Evolutionary conservation across 2,113 vertebrate species (phyloP).

Genomic region (Oreochromis aureus): DNA sequence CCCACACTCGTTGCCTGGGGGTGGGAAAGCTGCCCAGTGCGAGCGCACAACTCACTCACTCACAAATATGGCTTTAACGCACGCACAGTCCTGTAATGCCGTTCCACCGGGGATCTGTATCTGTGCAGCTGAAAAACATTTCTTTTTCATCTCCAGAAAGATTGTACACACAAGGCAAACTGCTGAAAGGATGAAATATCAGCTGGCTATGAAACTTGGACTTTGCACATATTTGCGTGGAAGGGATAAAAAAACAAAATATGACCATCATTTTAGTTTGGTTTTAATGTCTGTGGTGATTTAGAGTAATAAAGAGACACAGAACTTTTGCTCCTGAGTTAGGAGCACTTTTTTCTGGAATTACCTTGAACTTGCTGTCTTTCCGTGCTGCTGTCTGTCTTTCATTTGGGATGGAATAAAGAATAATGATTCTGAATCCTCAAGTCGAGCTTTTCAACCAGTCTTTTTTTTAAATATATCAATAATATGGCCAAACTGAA

Average conservation of each 20-base stretch:
- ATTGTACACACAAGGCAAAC: neutral
- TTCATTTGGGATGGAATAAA: accelerated
- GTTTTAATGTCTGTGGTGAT: neutral
- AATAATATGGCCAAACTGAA: neutral
- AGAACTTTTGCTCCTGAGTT: neutral
- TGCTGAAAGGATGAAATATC: neutral
- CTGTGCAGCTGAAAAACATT: neutral
- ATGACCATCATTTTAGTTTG: neutral
- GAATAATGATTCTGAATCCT: neutral
- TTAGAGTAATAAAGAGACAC: neutral
- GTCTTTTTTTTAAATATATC: neutral
- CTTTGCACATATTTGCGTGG: neutral
- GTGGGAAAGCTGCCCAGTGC: neutral
- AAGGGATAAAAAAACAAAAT: accelerated
- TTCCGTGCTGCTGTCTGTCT: neutral
- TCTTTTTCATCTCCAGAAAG: neutral
- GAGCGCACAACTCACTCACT: neutral
- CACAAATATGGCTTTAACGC: neutral
- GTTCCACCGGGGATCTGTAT: neutral
- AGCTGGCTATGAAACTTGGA: neutral
- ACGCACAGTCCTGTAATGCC: neutral
- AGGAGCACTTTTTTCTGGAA: neutral
- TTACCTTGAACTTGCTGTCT: neutral
- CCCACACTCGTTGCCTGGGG: conserved; percentile 12
- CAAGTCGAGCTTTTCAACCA: neutral